Evolutionary conservation across 2,113 vertebrate genomes (phyloP).

Genomic region (Dunckerocampus dactyliophorus): DNA sequence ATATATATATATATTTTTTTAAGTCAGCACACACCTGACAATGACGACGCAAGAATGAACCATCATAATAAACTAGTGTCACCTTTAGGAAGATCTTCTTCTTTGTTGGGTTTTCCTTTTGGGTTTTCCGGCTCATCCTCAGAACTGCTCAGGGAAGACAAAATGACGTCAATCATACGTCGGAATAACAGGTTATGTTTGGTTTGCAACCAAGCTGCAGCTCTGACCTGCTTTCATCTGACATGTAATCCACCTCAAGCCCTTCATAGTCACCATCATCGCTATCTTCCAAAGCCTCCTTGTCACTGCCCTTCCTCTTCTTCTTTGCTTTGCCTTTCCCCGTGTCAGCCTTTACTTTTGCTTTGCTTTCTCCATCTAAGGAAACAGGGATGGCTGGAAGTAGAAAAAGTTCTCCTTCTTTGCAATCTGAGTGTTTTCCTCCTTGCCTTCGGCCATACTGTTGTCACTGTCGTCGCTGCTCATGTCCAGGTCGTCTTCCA

Average conservation of each 20-base stretch:
- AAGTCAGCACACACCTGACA: not conserved
- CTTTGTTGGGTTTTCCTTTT: conserved; percentile 72
- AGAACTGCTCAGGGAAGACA: conserved; percentile 64
- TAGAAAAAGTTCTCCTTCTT: no score
- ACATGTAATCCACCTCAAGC: conserved; percentile 92
- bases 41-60: not conserved
- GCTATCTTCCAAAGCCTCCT: conserved; percentile 83
- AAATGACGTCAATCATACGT: not conserved
- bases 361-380: conserved; percentile 69
- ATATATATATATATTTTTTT: not conserved
- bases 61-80: not conserved
- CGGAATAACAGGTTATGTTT: not conserved
- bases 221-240: conserved; percentile 83
- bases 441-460: conserved; percentile 79
- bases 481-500: conserved; percentile 89
- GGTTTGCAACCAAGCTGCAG: no score
- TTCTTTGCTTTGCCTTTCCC: conserved; percentile 73
- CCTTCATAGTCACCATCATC: conserved; percentile 90
- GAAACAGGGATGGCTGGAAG: no score
- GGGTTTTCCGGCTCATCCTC: conserved; percentile 74
- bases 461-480: conserved; percentile 83
- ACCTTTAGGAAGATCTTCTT: conserved; percentile 85
- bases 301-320: conserved; percentile 73
- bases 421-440: not conserved
- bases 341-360: conserved; percentile 61